A percentile compares a stretch with the other conserved stretches of the same genome.
These are phyloP conservation scores for Arvicanthis niloticus DNA, from an alignment of 2,113 vertebrate genomes.

Conservation along the genomic window DNA sequence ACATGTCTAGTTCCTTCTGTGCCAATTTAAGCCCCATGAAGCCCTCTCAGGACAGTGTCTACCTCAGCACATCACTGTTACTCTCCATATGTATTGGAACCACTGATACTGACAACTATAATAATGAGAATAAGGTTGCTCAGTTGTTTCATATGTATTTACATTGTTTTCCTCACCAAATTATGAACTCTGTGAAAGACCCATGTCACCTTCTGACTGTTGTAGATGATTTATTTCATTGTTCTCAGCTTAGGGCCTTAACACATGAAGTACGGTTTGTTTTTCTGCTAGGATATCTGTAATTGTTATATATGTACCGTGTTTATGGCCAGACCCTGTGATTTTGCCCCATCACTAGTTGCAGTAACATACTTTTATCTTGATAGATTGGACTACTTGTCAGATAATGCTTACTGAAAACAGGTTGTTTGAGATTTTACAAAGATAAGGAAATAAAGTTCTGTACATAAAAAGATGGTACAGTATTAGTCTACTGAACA, in stretches of 20 bases:
- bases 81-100: background rate
- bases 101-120: background rate
- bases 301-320: background rate
- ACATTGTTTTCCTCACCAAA: background rate
- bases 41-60: background rate
- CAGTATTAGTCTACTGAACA: background rate
- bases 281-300: background rate
- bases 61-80: background rate
- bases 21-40: background rate
- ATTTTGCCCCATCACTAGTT: background rate
- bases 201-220: background rate
- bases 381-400: background rate
- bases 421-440: background rate
- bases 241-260: background rate
- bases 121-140: background rate
- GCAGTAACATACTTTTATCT: background rate
- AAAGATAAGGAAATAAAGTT: slow-evolving; percentile 5
- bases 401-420: background rate
- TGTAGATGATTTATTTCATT: slow-evolving; percentile 10
- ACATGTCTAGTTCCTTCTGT: background rate
- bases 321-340: background rate
- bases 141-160: background rate
- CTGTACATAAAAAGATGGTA: background rate
- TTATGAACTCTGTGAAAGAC: background rate
- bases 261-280: background rate